These are phyloP conservation scores for Tenodera sinensis DNA, from an alignment of 2,888 invertebrate genomes.

Conservation along the genomic window DNA sequence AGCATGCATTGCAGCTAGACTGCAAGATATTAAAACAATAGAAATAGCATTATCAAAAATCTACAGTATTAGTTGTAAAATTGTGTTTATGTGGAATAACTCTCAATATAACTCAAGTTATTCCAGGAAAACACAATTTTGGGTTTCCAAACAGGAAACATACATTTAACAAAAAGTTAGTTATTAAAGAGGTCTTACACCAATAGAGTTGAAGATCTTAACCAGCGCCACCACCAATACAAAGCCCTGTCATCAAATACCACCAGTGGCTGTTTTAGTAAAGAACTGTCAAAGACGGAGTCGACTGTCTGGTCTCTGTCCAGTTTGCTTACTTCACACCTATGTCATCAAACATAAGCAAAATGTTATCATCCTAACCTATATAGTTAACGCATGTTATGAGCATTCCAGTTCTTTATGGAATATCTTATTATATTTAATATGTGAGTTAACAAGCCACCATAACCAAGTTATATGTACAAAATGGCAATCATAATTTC, in stretches of 20 bases:
- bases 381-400: background rate
- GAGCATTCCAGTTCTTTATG: background rate
- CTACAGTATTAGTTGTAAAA: background rate
- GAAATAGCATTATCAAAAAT: background rate
- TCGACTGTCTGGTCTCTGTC: background rate
- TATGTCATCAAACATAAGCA: background rate
- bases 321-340: background rate
- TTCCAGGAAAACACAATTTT: background rate
- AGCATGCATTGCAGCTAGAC: background rate
- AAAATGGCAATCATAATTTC: background rate
- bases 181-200: background rate
- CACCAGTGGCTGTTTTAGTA: background rate
- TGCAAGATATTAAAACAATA: background rate
- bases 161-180: background rate
- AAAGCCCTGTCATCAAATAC: background rate
- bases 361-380: background rate
- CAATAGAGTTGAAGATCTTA: background rate
- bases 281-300: background rate
- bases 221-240: background rate
- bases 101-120: background rate
- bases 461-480: background rate
- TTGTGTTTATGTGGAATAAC: background rate
- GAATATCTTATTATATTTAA: background rate
- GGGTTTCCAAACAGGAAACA: background rate
- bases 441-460: background rate